Percentiles rank a stretch among this genome's conserved stretches.
Conservation (phyloP, 2,797 vertebrate genomes). For the Acipenser oxyrinchus region DNA sequence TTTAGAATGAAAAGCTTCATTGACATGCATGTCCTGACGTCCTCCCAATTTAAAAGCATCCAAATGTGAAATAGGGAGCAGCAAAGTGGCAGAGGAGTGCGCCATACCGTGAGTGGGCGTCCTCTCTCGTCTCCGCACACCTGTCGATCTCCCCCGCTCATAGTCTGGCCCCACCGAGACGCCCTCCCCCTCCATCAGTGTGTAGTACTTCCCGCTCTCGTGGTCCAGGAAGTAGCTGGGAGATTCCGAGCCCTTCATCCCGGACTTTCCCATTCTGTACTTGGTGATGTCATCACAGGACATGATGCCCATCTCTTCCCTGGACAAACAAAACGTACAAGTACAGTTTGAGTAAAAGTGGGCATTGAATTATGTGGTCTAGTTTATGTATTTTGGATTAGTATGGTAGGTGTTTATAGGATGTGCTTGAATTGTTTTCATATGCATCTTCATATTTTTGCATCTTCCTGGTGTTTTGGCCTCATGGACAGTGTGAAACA, state of each 20-base stretch:
- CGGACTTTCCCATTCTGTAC: slow-evolving; percentile 68
- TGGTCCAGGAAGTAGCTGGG: slow-evolving; percentile 81
- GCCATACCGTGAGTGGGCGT: slow-evolving; percentile 78
- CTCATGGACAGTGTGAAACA: no score
- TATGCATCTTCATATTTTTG: no score
- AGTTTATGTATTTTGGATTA: no score
- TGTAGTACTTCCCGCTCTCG: slow-evolving; percentile 80
- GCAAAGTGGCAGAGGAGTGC: not conserved
- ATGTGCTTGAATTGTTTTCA: no score
- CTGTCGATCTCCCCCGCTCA: slow-evolving; percentile 66
- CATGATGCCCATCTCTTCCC: slow-evolving; percentile 78
- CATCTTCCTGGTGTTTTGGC: no score
- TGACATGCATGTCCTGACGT: no score
- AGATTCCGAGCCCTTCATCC: slow-evolving; percentile 75
- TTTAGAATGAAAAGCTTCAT: no score
- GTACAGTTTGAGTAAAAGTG: not conserved
- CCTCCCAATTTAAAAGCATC: no score
- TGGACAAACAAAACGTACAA: slow-evolving; percentile 25
- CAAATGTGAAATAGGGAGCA: no score
- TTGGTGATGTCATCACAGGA: slow-evolving; percentile 85
- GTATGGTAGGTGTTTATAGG: no score
- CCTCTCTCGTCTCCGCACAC: slow-evolving; percentile 77
- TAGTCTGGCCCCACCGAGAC: slow-evolving; percentile 63
- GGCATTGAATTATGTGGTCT: not conserved
- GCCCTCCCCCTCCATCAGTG: slow-evolving; percentile 72